Evolutionary conservation across 2,113 vertebrate species (phyloP), one percentile per base, ranked within the genome.

Genomic region (Chrysemys picta): DNA sequence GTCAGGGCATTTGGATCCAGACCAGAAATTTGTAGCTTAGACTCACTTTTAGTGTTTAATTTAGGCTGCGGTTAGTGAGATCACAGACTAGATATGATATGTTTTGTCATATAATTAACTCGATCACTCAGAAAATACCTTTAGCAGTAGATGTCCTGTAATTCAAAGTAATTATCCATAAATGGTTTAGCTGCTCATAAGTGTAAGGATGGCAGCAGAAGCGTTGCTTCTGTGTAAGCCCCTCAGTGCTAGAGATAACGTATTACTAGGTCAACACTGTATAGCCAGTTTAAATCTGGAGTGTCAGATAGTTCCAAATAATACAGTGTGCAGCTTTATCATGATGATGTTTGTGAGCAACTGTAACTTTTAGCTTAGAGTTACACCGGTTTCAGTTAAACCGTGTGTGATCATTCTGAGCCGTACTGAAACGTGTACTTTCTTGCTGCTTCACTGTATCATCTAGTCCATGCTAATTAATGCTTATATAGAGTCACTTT

Each of bases 331-430:
- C 21, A 42, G 0, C 0, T 4, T 78, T 72, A 95, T 91, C 8
- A 54, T 54, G 10, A 12, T 95, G 90, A 6, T 27, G 6, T 52
- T 84, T 80, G 35, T 59, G 79, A 88, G 59, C 49, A 88, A 53
- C 45, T 89, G 24, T 76, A 94, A 83, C 38, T 72, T 91, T 47
- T 16, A 93, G 83, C 88, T 85, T 47, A n/a, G 57, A 79, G 47
- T 79, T 82, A 53, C 49, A 75, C 13, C 31, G 8, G 42, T 92
- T 93, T 80, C 84, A 89, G 13, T 75, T 91, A 89, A 92, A 96
- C n/a, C n/a, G n/a, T n/a, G 59, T 17, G 9, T 5, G 27, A 21
- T 56, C 81, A 95, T 76, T 80, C 25, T 13, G 38, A 91, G 54
- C 42, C 65, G 9, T 25, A 87, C 42, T 10, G 45, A 8, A 83